phyloP scores from a whole-genome alignment of 2,797 vertebrate species.

The Setipinna tenuifilis region DNA sequence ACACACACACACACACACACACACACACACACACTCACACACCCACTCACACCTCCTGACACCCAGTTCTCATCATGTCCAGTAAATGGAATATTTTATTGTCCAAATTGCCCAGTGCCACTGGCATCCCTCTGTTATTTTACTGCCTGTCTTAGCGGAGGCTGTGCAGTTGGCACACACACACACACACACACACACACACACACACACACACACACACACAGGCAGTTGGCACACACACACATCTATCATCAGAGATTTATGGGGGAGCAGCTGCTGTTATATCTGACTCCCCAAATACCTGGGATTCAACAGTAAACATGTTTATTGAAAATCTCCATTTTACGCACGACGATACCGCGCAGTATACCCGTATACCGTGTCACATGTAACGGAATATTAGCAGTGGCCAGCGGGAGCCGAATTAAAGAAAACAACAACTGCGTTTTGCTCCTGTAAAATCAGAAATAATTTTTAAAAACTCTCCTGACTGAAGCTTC shows the following conservation, averaged over 20 bases:
- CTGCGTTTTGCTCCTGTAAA: background rate
- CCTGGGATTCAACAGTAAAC: slow-evolving; percentile 61
- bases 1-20: slow-evolving; percentile 21
- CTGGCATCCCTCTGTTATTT: slow-evolving; percentile 38
- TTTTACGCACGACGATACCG: slow-evolving; percentile 61
- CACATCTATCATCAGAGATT: slow-evolving; percentile 57
- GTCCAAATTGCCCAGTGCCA: slow-evolving; percentile 34
- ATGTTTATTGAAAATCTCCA: slow-evolving; percentile 63
- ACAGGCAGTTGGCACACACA: slow-evolving; percentile 55
- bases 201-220: slow-evolving; percentile 60
- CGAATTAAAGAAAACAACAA: slow-evolving; percentile 20
- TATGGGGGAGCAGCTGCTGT: slow-evolving; percentile 68
- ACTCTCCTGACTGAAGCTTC: background rate
- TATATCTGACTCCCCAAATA: slow-evolving; percentile 57
- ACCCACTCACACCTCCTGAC: slow-evolving; percentile 30
- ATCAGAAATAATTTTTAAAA: background rate
- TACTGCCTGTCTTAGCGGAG: slow-evolving; percentile 41
- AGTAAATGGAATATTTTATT: slow-evolving; percentile 41
- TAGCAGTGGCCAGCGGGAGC: slow-evolving; percentile 36
- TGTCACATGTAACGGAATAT: slow-evolving; percentile 52
- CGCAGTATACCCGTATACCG: background rate
- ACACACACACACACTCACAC: slow-evolving; percentile 24
- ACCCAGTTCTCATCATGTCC: slow-evolving; percentile 44
- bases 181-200: slow-evolving; percentile 62
- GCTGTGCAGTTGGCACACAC: slow-evolving; percentile 54